Base-by-base conservation (phyloP, 2,113 vertebrate species). In the Myiagra hebetior region DNA sequence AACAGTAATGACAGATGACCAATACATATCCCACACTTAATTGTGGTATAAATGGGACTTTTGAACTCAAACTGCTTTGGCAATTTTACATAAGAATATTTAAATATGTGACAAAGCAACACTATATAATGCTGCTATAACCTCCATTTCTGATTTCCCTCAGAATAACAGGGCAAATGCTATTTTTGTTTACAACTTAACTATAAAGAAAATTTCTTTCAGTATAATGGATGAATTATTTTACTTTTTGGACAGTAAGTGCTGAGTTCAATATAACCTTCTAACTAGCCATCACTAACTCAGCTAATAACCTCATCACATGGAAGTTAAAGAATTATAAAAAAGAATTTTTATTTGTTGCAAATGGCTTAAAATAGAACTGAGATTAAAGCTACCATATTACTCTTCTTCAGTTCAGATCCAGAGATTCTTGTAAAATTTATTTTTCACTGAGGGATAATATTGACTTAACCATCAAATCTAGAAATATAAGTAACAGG, bases 1-100 rank as follows among this genome's bases (percentile, higher is more conserved):
- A 74, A 87, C 53, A 91, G 65, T 20, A 86, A 77, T 27, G 74
- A 81, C 78, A 87, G 89, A 81, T 3, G 41, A 91, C 62, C 75
- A 95, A 95, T 95, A 98, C 92, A 94, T 91, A 97, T 89, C 81
- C 90, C 97, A 95, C 35, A 19, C 85, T 76, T 89, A 70, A 89
- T 57, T 98, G 91, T 97, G 97, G 96, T 96, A 98, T 97, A 98
- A 98, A 98, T 91, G 88, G 97, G 78, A 96, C 83, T 96, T 95
- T 78, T 91, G 60, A 97, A 97, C 94, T 96, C 8, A 78, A 97
- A 95, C 95, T 97, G 96, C 95, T 98, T 97, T 98, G 97, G 98
- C 96, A 98, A 97, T 64, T 91, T 97, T 95, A 95, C 81, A 64
- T 88, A 95, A 94, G 91, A 97, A 84, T 94, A 98, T 95, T 98